Conservation (phyloP, 2,113 vertebrate genomes). For the Nannospalax galili region DNA sequence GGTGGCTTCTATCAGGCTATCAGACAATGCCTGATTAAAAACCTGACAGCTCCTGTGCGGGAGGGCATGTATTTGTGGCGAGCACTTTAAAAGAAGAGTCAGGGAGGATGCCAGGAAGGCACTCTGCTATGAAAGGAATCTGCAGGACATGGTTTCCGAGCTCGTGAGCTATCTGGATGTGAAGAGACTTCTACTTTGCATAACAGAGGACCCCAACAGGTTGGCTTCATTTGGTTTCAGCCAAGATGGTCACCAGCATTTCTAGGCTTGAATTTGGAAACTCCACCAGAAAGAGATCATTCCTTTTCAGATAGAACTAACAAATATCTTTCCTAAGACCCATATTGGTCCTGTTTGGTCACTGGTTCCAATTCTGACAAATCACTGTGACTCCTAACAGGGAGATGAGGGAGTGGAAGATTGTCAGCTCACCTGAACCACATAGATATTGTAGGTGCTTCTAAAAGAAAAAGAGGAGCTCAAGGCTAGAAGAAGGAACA, state of each 20-base stretch:
- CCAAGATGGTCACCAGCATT: background rate
- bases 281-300: background rate
- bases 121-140: too few relatives aligned
- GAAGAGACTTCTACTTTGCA: too few relatives aligned
- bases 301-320: background rate
- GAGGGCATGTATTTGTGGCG: too few relatives aligned
- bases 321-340: background rate
- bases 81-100: too few relatives aligned
- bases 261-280: background rate
- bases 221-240: background rate
- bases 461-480: background rate
- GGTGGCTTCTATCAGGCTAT: too few relatives aligned
- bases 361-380: background rate
- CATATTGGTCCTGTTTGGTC: background rate
- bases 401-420: background rate
- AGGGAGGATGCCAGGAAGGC: too few relatives aligned
- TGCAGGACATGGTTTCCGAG: too few relatives aligned
- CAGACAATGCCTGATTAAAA: too few relatives aligned
- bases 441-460: background rate
- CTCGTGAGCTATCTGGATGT: too few relatives aligned
- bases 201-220: too few relatives aligned
- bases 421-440: too few relatives aligned
- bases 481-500: background rate
- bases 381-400: background rate
- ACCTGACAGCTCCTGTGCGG: too few relatives aligned